Evolutionary conservation across 2,797 vertebrate genomes (phyloP).

Genomic region (Ctenopoma kingsleyae): DNA sequence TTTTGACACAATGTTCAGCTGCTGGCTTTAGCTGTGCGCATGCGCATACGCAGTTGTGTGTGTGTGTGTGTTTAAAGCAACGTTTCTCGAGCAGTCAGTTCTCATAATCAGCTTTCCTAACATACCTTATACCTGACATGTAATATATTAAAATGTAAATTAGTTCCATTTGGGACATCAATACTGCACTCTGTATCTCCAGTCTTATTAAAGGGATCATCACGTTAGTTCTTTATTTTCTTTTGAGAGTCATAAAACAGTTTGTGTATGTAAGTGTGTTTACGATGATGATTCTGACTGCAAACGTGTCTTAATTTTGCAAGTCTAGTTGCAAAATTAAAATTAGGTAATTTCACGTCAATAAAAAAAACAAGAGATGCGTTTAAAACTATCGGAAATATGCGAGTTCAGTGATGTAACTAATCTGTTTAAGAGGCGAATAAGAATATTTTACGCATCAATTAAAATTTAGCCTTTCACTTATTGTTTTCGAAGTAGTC

Average conservation of each 20-base stretch:
- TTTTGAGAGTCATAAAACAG: too few relatives aligned
- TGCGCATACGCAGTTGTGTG: constrained; percentile 40
- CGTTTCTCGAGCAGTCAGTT: constrained; percentile 3
- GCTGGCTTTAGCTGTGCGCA: constrained; percentile 59
- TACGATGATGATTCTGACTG: too few relatives aligned
- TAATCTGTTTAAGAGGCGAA: neutral
- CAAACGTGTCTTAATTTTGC: too few relatives aligned
- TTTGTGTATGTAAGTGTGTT: too few relatives aligned
- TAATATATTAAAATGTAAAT: too few relatives aligned
- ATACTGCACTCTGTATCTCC: neutral
- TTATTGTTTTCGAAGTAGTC: neutral
- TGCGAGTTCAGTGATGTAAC: fast-evolving
- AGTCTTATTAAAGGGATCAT: neutral
- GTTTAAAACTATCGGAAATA: neutral
- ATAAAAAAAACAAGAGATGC: constrained; percentile 1
- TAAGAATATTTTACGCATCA: neutral
- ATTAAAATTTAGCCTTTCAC: neutral
- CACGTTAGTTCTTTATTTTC: neutral
- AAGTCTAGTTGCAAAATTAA: neutral
- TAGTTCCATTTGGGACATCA: neutral
- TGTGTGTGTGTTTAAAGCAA: neutral
- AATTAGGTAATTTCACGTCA: neutral
- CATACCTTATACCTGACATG: neutral
- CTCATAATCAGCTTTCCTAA: too few relatives aligned
- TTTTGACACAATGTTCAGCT: constrained; percentile 75